Conservation (phyloP, 1,140 invertebrate genomes). For the Paracyclopina nana region DNA sequence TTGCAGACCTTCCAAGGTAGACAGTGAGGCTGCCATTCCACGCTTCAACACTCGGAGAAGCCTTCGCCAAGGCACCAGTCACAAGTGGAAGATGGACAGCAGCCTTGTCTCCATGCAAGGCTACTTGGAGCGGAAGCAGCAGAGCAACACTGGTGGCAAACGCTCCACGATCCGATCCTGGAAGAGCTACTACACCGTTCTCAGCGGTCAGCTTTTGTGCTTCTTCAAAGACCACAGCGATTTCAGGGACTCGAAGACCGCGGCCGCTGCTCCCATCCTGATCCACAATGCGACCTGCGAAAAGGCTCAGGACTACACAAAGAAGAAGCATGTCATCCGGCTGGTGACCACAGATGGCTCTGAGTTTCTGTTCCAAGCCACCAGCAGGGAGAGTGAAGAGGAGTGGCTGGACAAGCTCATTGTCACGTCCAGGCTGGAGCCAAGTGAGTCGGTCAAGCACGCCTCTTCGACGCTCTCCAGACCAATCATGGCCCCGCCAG, state of each 20-base stretch:
- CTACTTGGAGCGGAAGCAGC: slow-evolving; percentile 79
- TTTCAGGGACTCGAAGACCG: slow-evolving; percentile 60
- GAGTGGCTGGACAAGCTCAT: slow-evolving; percentile 85
- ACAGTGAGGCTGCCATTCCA: not conserved
- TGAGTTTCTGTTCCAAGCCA: slow-evolving; percentile 70
- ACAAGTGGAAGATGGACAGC: not conserved
- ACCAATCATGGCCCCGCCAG: too few relatives aligned
- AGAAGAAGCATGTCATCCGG: slow-evolving; percentile 76
- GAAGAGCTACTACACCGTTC: slow-evolving; percentile 32
- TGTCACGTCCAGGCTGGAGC: too few relatives aligned
- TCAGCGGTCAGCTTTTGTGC: slow-evolving; percentile 86
- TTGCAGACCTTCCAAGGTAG: not conserved
- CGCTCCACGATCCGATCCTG: slow-evolving; percentile 17
- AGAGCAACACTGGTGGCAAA: slow-evolving; percentile 75
- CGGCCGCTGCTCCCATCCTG: slow-evolving; percentile 66
- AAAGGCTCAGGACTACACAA: slow-evolving; percentile 77
- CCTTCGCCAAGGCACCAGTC: not conserved
- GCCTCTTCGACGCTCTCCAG: too few relatives aligned
- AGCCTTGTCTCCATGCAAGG: slow-evolving; percentile 37
- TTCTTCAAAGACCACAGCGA: slow-evolving; percentile 93
- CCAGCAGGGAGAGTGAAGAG: slow-evolving; percentile 48
- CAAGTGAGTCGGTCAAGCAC: too few relatives aligned
- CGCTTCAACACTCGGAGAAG: not conserved
- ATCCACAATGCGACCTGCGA: slow-evolving; percentile 65
- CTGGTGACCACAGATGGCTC: slow-evolving; percentile 69